Percentiles rank a stretch among this genome's conserved stretches.
Conservation (phyloP, 2,888 invertebrate species). For the Heliconius ethilla region DNA sequence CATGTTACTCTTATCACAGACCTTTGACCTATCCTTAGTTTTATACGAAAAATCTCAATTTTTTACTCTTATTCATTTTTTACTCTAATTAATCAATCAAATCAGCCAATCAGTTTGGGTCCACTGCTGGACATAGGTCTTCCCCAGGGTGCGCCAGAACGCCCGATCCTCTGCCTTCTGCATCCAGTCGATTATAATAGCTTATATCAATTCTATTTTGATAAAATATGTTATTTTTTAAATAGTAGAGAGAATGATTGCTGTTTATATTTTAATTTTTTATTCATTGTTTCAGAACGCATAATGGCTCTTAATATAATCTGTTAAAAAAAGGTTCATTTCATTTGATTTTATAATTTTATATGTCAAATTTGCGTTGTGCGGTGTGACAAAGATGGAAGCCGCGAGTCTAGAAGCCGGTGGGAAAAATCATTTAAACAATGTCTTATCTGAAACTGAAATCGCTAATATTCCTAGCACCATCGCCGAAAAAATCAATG, state of each 20-base stretch:
- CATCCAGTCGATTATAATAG: no score
- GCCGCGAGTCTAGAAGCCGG: slow-evolving; percentile 70
- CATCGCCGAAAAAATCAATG: slow-evolving; percentile 83
- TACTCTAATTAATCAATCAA: no score
- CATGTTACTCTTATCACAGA: no score
- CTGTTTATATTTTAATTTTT: not conserved
- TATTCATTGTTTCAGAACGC: not conserved
- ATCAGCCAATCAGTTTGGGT: no score
- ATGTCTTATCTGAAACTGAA: slow-evolving; percentile 74
- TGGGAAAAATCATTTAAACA: slow-evolving; percentile 72
- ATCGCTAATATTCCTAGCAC: slow-evolving; percentile 61
- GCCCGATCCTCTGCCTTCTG: no score
- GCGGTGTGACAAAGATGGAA: slow-evolving; percentile 68
- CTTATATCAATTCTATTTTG: no score
- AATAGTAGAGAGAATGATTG: not conserved
- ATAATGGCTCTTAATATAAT: not conserved
- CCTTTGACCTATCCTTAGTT: no score
- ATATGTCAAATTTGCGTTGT: slow-evolving; percentile 22
- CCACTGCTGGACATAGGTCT: no score
- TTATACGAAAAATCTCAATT: no score
- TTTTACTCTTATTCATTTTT: no score
- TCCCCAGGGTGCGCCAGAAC: no score
- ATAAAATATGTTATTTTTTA: not conserved
- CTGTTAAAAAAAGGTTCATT: slow-evolving; percentile 14
- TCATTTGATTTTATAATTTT: slow-evolving; percentile 10